A percentile compares a stretch with the other conserved stretches of the same genome.
Evolutionary conservation across 2,888 invertebrate genomes (phyloP).

Genomic region (Empis livida): DNA sequence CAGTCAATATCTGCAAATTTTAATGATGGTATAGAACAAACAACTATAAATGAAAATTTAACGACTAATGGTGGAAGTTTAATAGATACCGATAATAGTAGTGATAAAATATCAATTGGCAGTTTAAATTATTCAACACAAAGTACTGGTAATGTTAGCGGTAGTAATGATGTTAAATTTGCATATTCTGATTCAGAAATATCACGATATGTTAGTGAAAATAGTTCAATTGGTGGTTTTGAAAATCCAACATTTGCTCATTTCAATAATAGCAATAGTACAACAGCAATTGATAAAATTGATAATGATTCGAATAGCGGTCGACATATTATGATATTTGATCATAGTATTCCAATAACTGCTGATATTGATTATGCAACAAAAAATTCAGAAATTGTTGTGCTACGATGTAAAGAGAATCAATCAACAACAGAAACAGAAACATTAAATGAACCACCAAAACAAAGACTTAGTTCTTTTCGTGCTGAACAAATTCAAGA

Average conservation of each 20-base stretch:
- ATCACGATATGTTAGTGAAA: conserved; percentile 34
- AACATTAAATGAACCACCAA: conserved; percentile 24
- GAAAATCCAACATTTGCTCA: conserved; percentile 35
- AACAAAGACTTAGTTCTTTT: conserved; percentile 35
- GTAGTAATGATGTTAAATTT: conserved; percentile 15
- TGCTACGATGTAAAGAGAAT: conserved; percentile 31
- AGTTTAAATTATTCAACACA: conserved; percentile 21
- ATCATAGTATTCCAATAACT: neutral
- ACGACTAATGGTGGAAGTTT: conserved; percentile 10
- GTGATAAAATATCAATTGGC: conserved; percentile 17
- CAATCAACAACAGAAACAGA: conserved; percentile 5
- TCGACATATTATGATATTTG: neutral
- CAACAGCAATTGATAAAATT: neutral
- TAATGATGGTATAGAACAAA: neutral
- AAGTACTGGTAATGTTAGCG: conserved; percentile 11
- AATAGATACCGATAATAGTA: conserved; percentile 13
- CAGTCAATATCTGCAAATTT: neutral
- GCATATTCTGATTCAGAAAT: conserved; percentile 30
- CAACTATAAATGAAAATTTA: conserved; percentile 8
- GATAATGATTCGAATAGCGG: neutral
- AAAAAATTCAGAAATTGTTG: conserved; percentile 34
- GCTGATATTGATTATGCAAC: conserved; percentile 31
- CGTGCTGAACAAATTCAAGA: conserved; percentile 28
- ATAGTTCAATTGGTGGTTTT: conserved; percentile 30
- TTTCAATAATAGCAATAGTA: conserved; percentile 17